Percentiles rank a stretch among this genome's conserved stretches.
Evolutionary conservation across 1,140 invertebrate genomes (phyloP).

Genomic region (Calliphora vicina): DNA sequence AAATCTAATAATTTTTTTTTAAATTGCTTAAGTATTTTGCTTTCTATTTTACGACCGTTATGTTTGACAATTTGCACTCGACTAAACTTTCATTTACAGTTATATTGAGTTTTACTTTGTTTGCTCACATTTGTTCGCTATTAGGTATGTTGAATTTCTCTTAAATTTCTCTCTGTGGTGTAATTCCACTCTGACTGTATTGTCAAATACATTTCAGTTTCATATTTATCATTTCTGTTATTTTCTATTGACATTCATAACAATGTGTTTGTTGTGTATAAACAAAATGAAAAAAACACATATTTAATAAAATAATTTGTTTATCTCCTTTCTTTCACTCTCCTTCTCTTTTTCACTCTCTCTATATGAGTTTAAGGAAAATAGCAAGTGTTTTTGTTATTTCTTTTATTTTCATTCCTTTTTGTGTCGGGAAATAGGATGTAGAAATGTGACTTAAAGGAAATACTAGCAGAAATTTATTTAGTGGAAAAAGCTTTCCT

Average conservation of each 20-base stretch:
- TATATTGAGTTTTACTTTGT: not conserved
- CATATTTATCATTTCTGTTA: slow-evolving; percentile 13
- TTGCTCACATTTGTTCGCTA: not conserved
- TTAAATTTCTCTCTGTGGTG: not conserved
- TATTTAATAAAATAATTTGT: not conserved
- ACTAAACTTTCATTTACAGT: slow-evolving; percentile 32
- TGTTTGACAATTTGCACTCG: slow-evolving; percentile 41
- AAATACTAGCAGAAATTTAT: no score
- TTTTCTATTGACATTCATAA: slow-evolving; percentile 32
- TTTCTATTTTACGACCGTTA: slow-evolving; percentile 31
- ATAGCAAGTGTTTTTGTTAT: not conserved
- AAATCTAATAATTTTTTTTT: slow-evolving; percentile 1
- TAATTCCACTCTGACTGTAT: not conserved
- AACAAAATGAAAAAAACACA: not conserved
- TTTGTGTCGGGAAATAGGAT: not conserved
- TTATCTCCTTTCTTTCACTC: not conserved
- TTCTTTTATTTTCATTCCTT: not conserved
- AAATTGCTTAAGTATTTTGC: not conserved
- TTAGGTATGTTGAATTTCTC: slow-evolving; percentile 11
- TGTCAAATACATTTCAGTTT: not conserved
- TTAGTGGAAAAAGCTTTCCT: no score
- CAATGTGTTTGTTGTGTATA: not conserved
- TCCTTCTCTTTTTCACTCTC: not conserved
- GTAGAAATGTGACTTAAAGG: not conserved
- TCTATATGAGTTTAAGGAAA: not conserved